Evolutionary conservation across 2,113 vertebrate species (phyloP).

Genomic region (Ornithorhynchus anatinus): DNA sequence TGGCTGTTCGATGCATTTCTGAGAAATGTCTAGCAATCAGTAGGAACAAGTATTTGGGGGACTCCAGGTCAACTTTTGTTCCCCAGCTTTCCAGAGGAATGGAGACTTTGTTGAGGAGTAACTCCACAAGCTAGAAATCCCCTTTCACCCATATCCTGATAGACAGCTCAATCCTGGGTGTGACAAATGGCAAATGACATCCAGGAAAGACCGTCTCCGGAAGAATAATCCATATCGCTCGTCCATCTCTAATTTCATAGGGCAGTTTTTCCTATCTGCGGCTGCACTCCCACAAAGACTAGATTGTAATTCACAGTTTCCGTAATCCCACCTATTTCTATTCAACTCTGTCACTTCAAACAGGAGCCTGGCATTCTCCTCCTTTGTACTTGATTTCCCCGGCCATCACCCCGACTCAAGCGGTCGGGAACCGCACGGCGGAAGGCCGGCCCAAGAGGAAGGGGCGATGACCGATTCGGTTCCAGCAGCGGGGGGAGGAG

Average conservation of each 20-base stretch:
- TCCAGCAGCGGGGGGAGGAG: no score
- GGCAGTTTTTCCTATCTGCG: conserved; percentile 71
- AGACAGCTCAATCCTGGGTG: conserved; percentile 72
- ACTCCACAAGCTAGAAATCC: conserved; percentile 62
- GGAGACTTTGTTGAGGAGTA: conserved; percentile 21
- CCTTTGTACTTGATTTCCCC: conserved; percentile 19
- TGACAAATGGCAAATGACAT: conserved; percentile 80
- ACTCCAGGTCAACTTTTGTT: conserved; percentile 23
- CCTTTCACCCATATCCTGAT: conserved; percentile 70
- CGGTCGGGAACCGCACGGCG: no score
- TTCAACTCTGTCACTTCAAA: background rate
- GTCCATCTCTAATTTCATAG: conserved; percentile 73
- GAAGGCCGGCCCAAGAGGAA: no score
- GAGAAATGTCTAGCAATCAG: no score
- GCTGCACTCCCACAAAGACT: conserved; percentile 53
- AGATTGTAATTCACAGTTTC: conserved; percentile 49
- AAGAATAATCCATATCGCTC: conserved; percentile 72
- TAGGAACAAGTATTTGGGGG: conserved; percentile 7
- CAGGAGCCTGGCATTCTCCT: background rate
- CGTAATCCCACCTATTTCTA: conserved; percentile 19
- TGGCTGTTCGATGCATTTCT: no score
- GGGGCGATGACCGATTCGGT: no score
- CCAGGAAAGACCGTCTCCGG: conserved; percentile 71
- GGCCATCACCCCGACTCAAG: no score
- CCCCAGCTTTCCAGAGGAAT: conserved; percentile 46